Conservation (phyloP, 2,113 vertebrate genomes). For the Esox niger region DNA sequence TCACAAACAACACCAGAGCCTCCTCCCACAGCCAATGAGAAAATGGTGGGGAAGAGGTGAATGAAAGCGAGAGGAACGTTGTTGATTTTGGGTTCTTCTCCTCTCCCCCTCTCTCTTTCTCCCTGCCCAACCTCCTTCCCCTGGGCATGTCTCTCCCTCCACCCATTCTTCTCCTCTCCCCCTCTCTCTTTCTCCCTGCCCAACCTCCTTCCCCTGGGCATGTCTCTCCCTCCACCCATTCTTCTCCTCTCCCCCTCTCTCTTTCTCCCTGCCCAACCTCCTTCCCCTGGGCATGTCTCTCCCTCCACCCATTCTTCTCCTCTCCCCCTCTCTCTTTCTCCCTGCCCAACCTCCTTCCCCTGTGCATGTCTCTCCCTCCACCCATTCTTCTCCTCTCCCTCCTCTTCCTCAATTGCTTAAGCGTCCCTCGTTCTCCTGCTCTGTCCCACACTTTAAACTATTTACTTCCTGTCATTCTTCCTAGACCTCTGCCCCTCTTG, state of each 20-base stretch:
- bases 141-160: slow-evolving; percentile 18
- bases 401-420: slow-evolving; percentile 25
- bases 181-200: slow-evolving; percentile 37
- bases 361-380: slow-evolving; percentile 18
- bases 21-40: neutral
- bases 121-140: slow-evolving; percentile 21
- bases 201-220: neutral
- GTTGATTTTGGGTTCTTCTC: neutral
- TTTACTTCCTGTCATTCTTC: neutral
- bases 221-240: slow-evolving; percentile 19
- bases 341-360: slow-evolving; percentile 21
- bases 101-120: slow-evolving; percentile 33
- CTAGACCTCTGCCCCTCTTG: neutral
- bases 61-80: neutral
- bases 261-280: slow-evolving; percentile 26
- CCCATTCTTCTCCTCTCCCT: slow-evolving; percentile 21
- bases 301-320: slow-evolving; percentile 22
- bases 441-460: neutral
- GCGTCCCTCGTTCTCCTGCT: slow-evolving; percentile 26
- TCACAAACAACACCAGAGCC: neutral
- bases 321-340: slow-evolving; percentile 38
- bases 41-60: neutral
- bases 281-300: neutral
- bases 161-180: slow-evolving; percentile 20
- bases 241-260: slow-evolving; percentile 35